Conservation (phyloP, 2,888 invertebrate species). For the Boloria euphrosyne region DNA sequence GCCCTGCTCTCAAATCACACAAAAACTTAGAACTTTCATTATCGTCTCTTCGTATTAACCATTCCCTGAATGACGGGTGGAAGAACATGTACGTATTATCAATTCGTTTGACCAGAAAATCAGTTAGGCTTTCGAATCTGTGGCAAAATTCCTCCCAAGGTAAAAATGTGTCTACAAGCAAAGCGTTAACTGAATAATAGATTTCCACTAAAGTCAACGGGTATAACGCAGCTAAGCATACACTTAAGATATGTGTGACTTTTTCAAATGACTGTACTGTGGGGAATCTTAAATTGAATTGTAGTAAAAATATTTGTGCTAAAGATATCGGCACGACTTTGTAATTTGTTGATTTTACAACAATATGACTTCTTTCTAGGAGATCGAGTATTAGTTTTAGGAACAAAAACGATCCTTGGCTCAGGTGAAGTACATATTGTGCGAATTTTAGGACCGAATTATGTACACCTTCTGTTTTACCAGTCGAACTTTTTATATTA, state of each 20-base stretch:
- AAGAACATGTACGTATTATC: conserved; percentile 99
- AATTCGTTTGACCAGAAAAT: conserved; percentile 93
- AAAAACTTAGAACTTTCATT: conserved; percentile 95
- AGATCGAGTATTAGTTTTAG: conserved; percentile 95
- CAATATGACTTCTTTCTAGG: conserved; percentile 94
- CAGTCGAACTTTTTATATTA: conserved; percentile 87
- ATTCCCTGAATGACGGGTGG: conserved; percentile 98
- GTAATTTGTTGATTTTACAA: conserved; percentile 96
- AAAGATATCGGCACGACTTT: conserved; percentile 94
- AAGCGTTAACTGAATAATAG: conserved; percentile 95
- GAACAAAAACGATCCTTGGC: conserved; percentile 95
- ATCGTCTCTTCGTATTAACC: conserved; percentile 94
- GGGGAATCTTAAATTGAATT: conserved; percentile 96
- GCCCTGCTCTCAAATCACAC: conserved; percentile 96
- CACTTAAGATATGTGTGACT: conserved; percentile 92
- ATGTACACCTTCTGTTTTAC: conserved; percentile 85
- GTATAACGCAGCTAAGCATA: conserved; percentile 94
- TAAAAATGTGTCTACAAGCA: conserved; percentile 89
- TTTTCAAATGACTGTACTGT: conserved; percentile 95
- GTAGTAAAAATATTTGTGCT: conserved; percentile 94
- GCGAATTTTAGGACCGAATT: conserved; percentile 90
- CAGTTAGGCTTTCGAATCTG: conserved; percentile 92
- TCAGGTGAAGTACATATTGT: conserved; percentile 90
- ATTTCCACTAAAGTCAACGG: conserved; percentile 95
- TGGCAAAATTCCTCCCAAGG: conserved; percentile 96